phyloP scores from a whole-genome alignment of 2,797 vertebrate species.

The Anabas testudineus region DNA sequence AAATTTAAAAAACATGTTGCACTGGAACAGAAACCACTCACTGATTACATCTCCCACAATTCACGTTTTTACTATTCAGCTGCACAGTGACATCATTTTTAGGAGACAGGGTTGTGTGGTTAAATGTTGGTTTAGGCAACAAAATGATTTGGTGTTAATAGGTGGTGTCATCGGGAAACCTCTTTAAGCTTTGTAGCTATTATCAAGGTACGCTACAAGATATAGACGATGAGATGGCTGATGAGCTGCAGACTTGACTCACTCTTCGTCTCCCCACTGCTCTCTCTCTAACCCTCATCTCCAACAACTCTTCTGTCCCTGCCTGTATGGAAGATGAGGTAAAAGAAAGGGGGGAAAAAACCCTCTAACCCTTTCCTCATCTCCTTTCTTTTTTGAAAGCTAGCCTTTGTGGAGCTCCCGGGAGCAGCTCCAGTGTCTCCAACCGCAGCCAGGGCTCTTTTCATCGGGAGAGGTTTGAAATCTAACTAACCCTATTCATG shows the following conservation, averaged over 20 bases:
- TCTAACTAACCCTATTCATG: conserved; percentile 88
- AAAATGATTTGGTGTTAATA: no score
- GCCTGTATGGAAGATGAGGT: conserved; percentile 76
- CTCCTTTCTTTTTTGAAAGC: conserved; percentile 81
- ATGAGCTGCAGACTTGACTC: conserved; percentile 5
- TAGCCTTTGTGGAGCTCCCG: conserved; percentile 82
- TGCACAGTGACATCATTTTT: no score
- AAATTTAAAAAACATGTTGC: no score
- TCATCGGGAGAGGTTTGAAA: conserved; percentile 87
- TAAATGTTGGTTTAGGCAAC: no score
- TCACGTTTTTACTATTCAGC: no score
- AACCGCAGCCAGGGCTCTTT: conserved; percentile 80
- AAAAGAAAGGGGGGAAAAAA: conserved; percentile 54
- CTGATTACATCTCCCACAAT: no score
- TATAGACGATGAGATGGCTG: neutral
- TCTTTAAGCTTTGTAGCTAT: neutral
- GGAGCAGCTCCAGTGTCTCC: conserved; percentile 82
- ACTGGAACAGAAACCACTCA: no score
- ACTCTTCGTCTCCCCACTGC: conserved; percentile 40
- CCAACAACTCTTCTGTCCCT: conserved; percentile 50
- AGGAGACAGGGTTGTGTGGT: no score
- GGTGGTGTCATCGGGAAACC: no score
- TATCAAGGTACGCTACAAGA: neutral
- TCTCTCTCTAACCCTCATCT: conserved; percentile 45
- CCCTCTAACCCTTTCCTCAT: conserved; percentile 70